Base-by-base conservation (phyloP, 53 echinoderm and acorn worm species). In the Echinometra lucunter region DNA sequence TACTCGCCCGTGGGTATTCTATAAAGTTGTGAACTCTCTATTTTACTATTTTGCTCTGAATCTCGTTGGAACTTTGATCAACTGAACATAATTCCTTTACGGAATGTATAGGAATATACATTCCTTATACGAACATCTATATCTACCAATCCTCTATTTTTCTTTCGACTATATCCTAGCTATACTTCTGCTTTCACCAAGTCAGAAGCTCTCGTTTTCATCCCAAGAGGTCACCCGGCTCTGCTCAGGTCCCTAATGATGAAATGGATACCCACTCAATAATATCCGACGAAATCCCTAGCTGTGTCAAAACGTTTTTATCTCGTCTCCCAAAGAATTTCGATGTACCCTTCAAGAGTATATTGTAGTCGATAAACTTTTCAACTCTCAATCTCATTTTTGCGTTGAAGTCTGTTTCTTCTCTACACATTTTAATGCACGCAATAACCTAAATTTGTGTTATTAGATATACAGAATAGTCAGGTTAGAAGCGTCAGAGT, bases 221-320 rank as follows among this genome's bases (percentile, higher is more conserved):
- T 90, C 90, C 58, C 90, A 18, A 15, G 90, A 90, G 90, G 90
- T 90, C 38, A 60, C 5, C 37, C 58, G 23, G 44, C 49, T n/a
- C 90, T 18, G 58, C 90, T 38, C 57, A 12, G 70, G 70, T 91
- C 92, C 72, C 92, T 91, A 69, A 91, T 67, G 92, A 91, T 91
- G 92, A 91, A 91, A 91, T 66, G 27, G 69, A 91, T 91, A 91
- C 60, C 70, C 37, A 47, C 58, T 90, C 37, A 35, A 90, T 63
- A 63, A 90, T 90, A 58, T 90, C 90, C 90, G 90, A 90, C 49
- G 37, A 38, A 58, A 90, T 53, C 90, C 58, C 90, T n/a, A 37
- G 49, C 49, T 49, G 85, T 85, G 27, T 49, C 85, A 45, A 25
- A 47, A 49, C 49, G 30, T 45, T 13, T 49, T 85, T 28, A 47